Evolutionary conservation across 2,797 vertebrate genomes (phyloP), one percentile per base, ranked within the genome.

Genomic region (Typhlichthys eigenmanni): DNA sequence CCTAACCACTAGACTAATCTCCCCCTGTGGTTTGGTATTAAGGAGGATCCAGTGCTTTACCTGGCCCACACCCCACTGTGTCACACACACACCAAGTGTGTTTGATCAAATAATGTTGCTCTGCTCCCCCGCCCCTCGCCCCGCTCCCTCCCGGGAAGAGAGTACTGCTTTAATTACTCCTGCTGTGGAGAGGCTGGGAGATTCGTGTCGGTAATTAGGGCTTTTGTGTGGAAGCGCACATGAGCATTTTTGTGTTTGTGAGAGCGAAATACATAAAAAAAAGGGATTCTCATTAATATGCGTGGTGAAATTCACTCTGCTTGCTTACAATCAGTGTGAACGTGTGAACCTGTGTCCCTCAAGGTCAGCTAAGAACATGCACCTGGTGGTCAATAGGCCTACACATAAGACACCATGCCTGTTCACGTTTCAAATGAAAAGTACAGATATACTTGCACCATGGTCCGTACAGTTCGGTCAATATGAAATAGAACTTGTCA

Each of bases 91-190:
- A 38, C 34, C 34, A 6, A 38, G 7, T 38, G 34, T 38, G 34
- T 38, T 38, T 38, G 7, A 38, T 38, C 5, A 38, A 38, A 38
- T 38, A 1, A 38, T 14, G 10, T 46, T n/a, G 17, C 3, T 60
- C 13, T 47, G 13, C 67, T 67, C 70, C 64, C 77, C 78, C 81
- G 65, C 62, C 58, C 29, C 66, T 81, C 80, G 79, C 75, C 56
- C 69, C 76, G 51, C 54, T 69, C 67, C 67, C 60, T 83, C 78
- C 68, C 59, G 16, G 71, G 80, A 76, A 69, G 74, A 84, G 79
- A 84, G 71, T 61, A 73, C 74, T 69, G 68, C 74, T 85, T 87
- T 90, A 90, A 91, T 90, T 90, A 89, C 78, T 84, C 63, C 76
- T 76, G 50, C 82, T 82, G 77, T 85, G 75, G 71, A 88, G 76